These are phyloP conservation scores for Athene noctua DNA, from an alignment of 2,113 vertebrate species.

Conservation along the genomic window DNA sequence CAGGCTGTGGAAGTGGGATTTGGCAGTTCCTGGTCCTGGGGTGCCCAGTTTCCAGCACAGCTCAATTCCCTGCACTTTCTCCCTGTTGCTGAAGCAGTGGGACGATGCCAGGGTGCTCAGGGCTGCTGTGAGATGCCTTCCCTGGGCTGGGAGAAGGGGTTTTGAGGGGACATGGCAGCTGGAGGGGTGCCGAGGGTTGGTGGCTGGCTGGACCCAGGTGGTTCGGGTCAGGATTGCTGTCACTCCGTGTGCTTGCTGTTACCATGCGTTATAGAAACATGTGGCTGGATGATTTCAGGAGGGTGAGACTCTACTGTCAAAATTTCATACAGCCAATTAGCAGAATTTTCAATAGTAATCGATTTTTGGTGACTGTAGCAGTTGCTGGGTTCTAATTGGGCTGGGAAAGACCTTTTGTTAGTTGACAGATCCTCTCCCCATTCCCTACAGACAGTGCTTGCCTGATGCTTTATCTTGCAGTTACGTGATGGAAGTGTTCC, in stretches of 20 bases:
- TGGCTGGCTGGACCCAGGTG: background rate
- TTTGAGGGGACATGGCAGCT: rapidly evolving
- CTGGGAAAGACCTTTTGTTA: background rate
- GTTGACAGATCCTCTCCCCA: background rate
- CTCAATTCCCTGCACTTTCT: background rate
- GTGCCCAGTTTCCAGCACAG: background rate
- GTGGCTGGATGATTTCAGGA: background rate
- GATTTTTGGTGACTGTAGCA: background rate
- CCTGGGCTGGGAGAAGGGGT: background rate
- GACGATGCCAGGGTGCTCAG: background rate
- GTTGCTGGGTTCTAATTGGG: background rate
- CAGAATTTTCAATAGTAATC: background rate
- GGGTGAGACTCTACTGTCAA: background rate
- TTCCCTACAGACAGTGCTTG: background rate
- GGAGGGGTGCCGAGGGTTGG: rapidly evolving
- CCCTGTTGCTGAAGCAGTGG: background rate
- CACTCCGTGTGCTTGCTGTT: rapidly evolving
- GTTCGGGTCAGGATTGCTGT: background rate
- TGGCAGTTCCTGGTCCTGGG: background rate
- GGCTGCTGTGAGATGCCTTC: background rate
- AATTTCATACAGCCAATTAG: background rate
- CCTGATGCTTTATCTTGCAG: background rate
- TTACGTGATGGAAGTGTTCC: background rate
- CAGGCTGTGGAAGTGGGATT: background rate
- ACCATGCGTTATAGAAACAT: rapidly evolving